Base-by-base conservation (phyloP, 1,140 invertebrate species). In the Bacillus rossius region DNA sequence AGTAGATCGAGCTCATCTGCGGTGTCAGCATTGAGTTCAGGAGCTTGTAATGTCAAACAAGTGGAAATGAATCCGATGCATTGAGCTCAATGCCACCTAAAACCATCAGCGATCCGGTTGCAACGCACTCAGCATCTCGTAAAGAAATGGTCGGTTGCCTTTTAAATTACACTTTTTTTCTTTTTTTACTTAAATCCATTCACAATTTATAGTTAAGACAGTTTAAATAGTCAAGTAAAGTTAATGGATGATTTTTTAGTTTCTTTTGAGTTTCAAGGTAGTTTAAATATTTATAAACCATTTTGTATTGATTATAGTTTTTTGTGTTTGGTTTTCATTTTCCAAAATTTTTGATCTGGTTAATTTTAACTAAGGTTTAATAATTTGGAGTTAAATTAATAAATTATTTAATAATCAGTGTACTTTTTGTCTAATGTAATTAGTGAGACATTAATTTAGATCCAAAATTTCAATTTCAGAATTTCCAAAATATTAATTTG, bases 131-230 rank as follows among this genome's bases (percentile, higher is more conserved):
- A 20, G 22, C 29, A 16, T 40, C 20, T 34, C 16, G 38, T 54
- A 10, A 23, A 34, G 41, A 54, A 38, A 54, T 54, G 52, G 52
- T 54, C 52, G 52, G 52, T 54, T 54, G 29, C 23, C 37, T 40
- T 16, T 17, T 41, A 16, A 54, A 42, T 54, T n/a, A n/a, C 23
- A 20, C 19, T 54, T 54, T 54, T 10, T n/a, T 14, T 50, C n/a
- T 50, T 20, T 19, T 50, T 50, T 26, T 13, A 26, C 17, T 8
- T 7, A 1, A 17, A 29, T 50, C 34, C 13, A 50, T 17, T 45
- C 22, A 45, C 7, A 45, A 22, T 19, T 19, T 17, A 4, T 8
- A 45, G 29, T 34, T 34, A 13, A 45, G 16, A 17, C 17, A 19
- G 47, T 13, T 1, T 14, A 48, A 22, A 17, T 50, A 8, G 26